Evolutionary conservation across 2,888 invertebrate species (phyloP).

Genomic region (Epirrita christyi): DNA sequence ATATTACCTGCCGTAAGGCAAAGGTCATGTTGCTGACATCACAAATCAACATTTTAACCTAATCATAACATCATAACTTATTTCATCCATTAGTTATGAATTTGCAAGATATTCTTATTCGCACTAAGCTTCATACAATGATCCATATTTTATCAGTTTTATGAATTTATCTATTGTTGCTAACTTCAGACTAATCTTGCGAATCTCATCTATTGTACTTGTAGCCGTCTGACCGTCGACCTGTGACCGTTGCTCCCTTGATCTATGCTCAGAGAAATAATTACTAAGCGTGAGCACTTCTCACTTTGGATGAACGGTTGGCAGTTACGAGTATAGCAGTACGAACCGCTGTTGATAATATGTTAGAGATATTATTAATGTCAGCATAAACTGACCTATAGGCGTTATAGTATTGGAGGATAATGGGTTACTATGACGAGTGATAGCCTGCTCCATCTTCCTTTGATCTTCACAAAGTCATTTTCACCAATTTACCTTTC

Average conservation of each 20-base stretch:
- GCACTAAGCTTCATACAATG: conserved; percentile 17
- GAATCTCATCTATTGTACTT: conserved; percentile 19
- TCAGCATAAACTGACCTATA: no score
- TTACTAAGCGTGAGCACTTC: not conserved
- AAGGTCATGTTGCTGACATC: no score
- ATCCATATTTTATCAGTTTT: conserved; percentile 29
- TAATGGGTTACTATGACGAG: no score
- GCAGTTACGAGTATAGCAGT: no score
- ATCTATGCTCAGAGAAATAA: not conserved
- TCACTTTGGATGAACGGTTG: not conserved
- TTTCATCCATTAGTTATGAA: conserved; percentile 3
- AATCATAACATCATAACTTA: not conserved
- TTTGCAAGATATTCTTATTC: not conserved
- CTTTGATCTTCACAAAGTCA: no score
- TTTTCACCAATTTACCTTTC: no score
- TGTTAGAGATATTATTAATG: no score
- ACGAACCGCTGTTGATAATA: no score
- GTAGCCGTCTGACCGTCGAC: conserved; percentile 18
- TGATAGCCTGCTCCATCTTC: no score
- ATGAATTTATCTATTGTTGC: conserved; percentile 27
- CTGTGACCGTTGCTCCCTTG: conserved; percentile 5
- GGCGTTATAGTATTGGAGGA: no score
- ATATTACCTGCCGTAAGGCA: not conserved
- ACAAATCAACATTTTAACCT: no score
- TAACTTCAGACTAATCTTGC: conserved; percentile 13